These are phyloP conservation scores for Conus canariensis DNA, from an alignment of 2,888 invertebrate species.

Conservation along the genomic window DNA sequence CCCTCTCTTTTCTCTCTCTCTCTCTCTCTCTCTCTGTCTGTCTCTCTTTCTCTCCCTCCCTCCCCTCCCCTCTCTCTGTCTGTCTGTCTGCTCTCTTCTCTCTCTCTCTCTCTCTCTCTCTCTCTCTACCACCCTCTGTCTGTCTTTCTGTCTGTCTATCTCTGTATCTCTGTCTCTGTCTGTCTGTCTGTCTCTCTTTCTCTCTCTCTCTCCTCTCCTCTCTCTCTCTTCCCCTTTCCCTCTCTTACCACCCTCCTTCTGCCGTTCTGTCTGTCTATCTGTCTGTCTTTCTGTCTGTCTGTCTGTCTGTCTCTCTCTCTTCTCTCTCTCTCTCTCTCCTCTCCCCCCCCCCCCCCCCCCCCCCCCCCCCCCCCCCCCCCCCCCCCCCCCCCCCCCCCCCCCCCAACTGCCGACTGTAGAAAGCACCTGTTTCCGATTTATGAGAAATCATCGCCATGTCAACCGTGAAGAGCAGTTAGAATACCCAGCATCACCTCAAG, in stretches of 20 bases:
- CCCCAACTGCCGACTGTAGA: no score
- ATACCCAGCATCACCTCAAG: no score
- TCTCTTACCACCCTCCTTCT: conserved; percentile 17
- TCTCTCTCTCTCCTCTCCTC: conserved; percentile 6
- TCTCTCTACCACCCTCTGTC: neutral
- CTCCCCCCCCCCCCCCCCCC: no score
- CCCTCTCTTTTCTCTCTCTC: conserved; percentile 14
- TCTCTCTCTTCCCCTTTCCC: conserved; percentile 30
- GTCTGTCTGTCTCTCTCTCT: neutral
- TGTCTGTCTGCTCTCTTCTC: conserved; percentile 31
- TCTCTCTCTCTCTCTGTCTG: conserved; percentile 17
- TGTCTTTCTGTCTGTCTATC: neutral
- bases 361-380: no score
- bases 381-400: no score
- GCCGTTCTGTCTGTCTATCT: conserved; percentile 28
- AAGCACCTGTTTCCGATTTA: no score
- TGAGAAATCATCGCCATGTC: no score
- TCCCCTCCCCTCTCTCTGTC: conserved; percentile 17
- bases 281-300: conserved; percentile 25
- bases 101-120: conserved; percentile 36
- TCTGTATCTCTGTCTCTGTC: neutral
- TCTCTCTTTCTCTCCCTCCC: neutral
- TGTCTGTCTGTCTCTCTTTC: neutral
- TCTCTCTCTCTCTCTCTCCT: no score
- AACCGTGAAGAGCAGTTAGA: no score